phyloP scores from a whole-genome alignment of 2,888 invertebrate species.

The Luperina testacea region DNA sequence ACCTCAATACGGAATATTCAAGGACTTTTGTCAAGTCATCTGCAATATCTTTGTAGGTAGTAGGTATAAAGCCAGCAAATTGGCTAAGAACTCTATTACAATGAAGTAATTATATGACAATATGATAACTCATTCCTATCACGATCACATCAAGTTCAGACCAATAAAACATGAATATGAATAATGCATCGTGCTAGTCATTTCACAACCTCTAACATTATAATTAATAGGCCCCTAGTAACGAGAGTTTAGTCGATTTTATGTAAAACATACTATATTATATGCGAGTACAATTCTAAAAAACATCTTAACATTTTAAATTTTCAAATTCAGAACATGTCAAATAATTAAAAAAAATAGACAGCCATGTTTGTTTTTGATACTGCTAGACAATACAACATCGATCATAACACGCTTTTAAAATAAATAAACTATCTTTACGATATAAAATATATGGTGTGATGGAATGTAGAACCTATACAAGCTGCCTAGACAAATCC shows the following conservation, averaged over 20 bases:
- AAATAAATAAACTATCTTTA: constrained; percentile 38
- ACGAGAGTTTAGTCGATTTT: constrained; percentile 30
- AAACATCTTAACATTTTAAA: neutral
- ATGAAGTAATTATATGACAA: neutral
- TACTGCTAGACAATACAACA: constrained; percentile 29
- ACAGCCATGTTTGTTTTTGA: constrained; percentile 30
- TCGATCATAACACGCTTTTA: constrained; percentile 2
- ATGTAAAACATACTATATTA: neutral
- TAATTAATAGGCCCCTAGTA: constrained; percentile 17
- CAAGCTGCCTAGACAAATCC: constrained; percentile 29
- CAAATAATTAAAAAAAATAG: neutral
- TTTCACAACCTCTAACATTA: constrained; percentile 2
- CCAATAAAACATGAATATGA: constrained; percentile 37
- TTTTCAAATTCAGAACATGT: constrained; percentile 24
- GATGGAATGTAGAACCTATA: constrained; percentile 36
- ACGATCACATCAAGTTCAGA: constrained; percentile 35
- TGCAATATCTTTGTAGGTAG: neutral
- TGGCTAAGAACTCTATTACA: constrained; percentile 15
- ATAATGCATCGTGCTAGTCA: constrained; percentile 31
- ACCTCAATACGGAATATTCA: constrained; percentile 29
- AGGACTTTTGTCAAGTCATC: constrained; percentile 32
- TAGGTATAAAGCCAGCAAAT: neutral
- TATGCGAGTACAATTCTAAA: constrained; percentile 3
- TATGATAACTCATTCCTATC: constrained; percentile 18
- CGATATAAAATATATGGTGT: constrained; percentile 10